These are phyloP conservation scores for Hirtodrosophila cameraria DNA, from an alignment of 2,888 invertebrate genomes.

Conservation along the genomic window DNA sequence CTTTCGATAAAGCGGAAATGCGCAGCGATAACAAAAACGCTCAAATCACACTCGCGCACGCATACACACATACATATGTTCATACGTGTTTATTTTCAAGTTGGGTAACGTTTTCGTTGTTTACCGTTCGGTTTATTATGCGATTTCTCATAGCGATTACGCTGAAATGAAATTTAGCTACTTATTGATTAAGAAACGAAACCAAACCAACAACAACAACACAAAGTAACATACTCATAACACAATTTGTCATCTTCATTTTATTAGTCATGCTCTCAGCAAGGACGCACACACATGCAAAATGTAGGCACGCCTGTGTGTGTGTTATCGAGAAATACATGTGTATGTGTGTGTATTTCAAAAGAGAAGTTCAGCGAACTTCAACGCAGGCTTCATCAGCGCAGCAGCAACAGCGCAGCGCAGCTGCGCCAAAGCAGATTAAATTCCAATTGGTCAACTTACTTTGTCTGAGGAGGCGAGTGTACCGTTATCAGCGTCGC, in stretches of 20 bases:
- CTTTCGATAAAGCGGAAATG: slow-evolving; percentile 45
- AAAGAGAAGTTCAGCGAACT: slow-evolving; percentile 66
- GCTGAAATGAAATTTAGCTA: slow-evolving; percentile 16
- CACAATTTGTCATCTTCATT: slow-evolving; percentile 39
- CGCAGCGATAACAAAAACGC: slow-evolving; percentile 41
- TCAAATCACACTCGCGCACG: not conserved
- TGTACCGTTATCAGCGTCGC: slow-evolving; percentile 34
- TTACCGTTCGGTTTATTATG: slow-evolving; percentile 50
- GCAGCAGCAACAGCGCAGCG: slow-evolving; percentile 11
- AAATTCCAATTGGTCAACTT: slow-evolving; percentile 59
- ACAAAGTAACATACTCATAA: slow-evolving; percentile 10
- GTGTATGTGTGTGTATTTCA: slow-evolving; percentile 3
- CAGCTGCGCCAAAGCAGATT: slow-evolving; percentile 47
- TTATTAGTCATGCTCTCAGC: slow-evolving; percentile 39
- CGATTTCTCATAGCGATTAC: slow-evolving; percentile 60
- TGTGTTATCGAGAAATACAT: slow-evolving; percentile 36
- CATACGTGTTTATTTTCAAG: slow-evolving; percentile 21
- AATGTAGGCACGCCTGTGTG: not conserved
- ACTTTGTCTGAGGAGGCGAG: slow-evolving; percentile 33
- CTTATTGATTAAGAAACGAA: slow-evolving; percentile 47
- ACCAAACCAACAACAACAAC: too few relatives aligned
- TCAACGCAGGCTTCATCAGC: slow-evolving; percentile 30
- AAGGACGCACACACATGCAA: slow-evolving; percentile 36
- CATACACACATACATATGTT: not conserved
- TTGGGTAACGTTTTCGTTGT: slow-evolving; percentile 39